These are phyloP conservation scores for Scaptomyza flava DNA, from an alignment of 2,888 invertebrate species.

Conservation along the genomic window DNA sequence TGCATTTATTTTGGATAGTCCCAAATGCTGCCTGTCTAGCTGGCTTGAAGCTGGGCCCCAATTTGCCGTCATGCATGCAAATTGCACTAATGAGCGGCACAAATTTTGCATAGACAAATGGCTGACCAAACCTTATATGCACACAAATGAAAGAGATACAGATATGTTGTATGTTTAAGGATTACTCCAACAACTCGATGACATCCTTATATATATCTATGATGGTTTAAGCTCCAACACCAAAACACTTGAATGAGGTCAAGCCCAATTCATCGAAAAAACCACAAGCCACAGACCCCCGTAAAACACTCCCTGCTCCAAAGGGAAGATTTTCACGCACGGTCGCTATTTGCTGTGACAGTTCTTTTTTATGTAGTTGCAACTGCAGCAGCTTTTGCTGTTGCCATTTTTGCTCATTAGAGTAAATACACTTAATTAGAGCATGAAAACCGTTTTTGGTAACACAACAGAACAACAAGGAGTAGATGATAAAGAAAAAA, in stretches of 20 bases:
- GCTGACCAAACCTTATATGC: conserved; percentile 32
- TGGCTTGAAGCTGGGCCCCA: conserved; percentile 57
- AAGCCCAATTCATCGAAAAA: conserved; percentile 16
- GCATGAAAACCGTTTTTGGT: conserved; percentile 58
- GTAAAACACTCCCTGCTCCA: neutral
- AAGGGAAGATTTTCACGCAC: conserved; percentile 67
- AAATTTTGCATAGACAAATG: conserved; percentile 77
- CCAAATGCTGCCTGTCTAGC: conserved; percentile 18
- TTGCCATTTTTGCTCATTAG: conserved; percentile 77
- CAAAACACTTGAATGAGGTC: conserved; percentile 51
- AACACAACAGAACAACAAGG: conserved; percentile 10
- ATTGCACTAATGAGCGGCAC: conserved; percentile 76
- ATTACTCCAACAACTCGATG: neutral
- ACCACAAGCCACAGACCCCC: neutral
- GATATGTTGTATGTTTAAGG: neutral
- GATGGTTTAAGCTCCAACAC: conserved; percentile 14
- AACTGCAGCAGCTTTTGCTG: conserved; percentile 24
- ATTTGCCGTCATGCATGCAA: conserved; percentile 77
- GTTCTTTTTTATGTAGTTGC: conserved; percentile 24
- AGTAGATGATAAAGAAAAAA: conserved; percentile 17
- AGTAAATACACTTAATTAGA: conserved; percentile 79
- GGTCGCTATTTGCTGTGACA: conserved; percentile 44
- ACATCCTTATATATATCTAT: conserved; percentile 34
- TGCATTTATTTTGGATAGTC: conserved; percentile 62
- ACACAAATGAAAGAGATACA: conserved; percentile 6